phyloP scores from a whole-genome alignment of 2,113 vertebrate genomes.

The Argyrosomus japonicus region DNA sequence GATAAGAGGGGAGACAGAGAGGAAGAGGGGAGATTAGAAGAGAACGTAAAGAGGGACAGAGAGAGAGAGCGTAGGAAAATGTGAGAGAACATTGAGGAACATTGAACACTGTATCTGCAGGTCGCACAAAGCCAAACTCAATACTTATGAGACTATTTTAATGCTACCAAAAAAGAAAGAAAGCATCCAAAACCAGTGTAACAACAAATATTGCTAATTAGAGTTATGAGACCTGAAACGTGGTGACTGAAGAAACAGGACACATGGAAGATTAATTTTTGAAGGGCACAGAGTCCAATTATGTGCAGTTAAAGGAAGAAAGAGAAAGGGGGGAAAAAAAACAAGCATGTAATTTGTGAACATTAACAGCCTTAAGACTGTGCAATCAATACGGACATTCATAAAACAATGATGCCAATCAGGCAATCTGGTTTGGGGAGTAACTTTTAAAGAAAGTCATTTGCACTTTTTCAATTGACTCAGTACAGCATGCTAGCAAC shows the following conservation, averaged over 20 bases:
- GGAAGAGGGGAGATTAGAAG: not conserved
- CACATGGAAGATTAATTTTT: not conserved
- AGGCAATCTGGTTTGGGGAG: not conserved
- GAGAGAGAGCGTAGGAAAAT: not conserved
- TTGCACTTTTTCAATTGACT: not conserved
- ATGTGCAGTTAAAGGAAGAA: not conserved
- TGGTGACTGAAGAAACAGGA: not conserved
- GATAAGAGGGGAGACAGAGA: not conserved
- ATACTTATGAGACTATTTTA: not conserved
- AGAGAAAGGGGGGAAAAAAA: too few relatives aligned
- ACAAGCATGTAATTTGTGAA: not conserved
- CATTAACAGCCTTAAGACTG: not conserved
- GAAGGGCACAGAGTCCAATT: not conserved
- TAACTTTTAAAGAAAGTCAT: not conserved
- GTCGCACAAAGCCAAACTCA: slow-evolving; percentile 15
- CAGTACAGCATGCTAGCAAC: not conserved
- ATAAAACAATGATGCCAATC: not conserved
- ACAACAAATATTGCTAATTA: slow-evolving; percentile 5
- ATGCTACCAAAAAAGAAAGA: not conserved
- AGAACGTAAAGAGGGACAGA: not conserved
- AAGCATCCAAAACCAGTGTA: not conserved
- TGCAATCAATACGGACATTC: too few relatives aligned
- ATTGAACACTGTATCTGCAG: slow-evolving; percentile 4
- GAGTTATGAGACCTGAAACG: not conserved
- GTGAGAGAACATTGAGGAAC: slow-evolving; percentile 2